phyloP scores from a whole-genome alignment of 2,888 invertebrate species.

The Volucella inflata region DNA sequence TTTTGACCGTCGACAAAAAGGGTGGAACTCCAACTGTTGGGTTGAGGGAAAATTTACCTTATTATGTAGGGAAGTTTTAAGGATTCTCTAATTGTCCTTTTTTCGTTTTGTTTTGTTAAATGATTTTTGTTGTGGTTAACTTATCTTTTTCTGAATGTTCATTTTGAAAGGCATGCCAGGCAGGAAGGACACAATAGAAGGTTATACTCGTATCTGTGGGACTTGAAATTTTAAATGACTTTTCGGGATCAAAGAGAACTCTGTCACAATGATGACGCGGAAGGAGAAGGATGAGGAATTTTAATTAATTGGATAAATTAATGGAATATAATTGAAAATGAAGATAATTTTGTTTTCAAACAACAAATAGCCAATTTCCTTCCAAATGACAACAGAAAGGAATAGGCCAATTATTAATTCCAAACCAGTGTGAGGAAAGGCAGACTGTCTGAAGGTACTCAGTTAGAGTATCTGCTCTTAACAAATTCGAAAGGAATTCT shows the following conservation, averaged over 20 bases:
- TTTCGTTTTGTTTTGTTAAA: slow-evolving; percentile 41
- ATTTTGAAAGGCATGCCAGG: neutral
- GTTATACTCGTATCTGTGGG: neutral
- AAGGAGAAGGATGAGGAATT: neutral
- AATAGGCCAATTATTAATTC: slow-evolving; percentile 42
- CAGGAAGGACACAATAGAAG: neutral
- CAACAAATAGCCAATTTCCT: slow-evolving; percentile 14
- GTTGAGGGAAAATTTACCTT: slow-evolving; percentile 33
- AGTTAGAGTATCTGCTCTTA: too few species aligned
- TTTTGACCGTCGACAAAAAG: too few species aligned
- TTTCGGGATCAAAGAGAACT: slow-evolving; percentile 1
- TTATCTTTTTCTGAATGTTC: neutral
- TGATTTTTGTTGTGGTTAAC: slow-evolving; percentile 23
- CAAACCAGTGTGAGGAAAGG: neutral
- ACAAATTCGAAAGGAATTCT: too few species aligned
- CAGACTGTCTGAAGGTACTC: too few species aligned
- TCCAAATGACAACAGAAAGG: slow-evolving; percentile 10
- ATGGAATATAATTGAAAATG: slow-evolving; percentile 47
- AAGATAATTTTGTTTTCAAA: slow-evolving; percentile 45
- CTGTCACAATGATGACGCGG: neutral
- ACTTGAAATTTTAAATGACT: slow-evolving; percentile 8
- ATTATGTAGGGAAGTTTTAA: slow-evolving; percentile 34
- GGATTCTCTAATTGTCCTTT: slow-evolving; percentile 43
- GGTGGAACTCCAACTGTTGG: neutral
- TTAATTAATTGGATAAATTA: slow-evolving; percentile 51